Percentiles rank a stretch among this genome's conserved stretches.
Evolutionary conservation across 2,113 vertebrate species (phyloP).

Genomic region (Terrapene triunguis): DNA sequence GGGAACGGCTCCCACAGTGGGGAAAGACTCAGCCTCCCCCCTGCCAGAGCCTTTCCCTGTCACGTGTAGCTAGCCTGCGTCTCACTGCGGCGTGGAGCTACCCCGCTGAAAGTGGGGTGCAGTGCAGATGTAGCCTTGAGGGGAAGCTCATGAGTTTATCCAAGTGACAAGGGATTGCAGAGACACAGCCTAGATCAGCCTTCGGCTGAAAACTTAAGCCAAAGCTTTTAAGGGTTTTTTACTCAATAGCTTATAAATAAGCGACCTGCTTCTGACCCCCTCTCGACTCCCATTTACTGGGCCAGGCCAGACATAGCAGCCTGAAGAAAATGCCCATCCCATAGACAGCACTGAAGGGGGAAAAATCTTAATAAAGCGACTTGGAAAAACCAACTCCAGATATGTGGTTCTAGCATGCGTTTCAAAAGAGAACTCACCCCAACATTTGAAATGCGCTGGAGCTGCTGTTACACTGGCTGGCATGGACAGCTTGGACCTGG

Average conservation of each 20-base stretch:
- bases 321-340: not conserved
- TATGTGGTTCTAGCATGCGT: not conserved
- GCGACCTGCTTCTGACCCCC: not conserved
- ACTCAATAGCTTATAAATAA: not conserved
- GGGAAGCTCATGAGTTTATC: not conserved
- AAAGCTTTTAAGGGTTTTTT: not conserved
- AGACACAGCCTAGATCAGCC: not conserved
- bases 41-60: too few species aligned
- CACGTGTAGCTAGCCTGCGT: too few species aligned
- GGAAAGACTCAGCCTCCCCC: too few species aligned
- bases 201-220: not conserved
- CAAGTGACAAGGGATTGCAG: not conserved
- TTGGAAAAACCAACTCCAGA: not conserved
- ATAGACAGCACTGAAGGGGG: not conserved
- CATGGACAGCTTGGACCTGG: not conserved
- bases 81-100: not conserved
- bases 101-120: not conserved
- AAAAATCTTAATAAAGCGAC: not conserved
- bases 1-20: too few species aligned
- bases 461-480: not conserved
- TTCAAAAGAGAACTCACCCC: not conserved
- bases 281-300: not conserved
- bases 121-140: not conserved
- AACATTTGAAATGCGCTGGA: not conserved
- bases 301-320: not conserved